Percentiles rank a stretch among this genome's conserved stretches.
Conservation (phyloP, 2,113 vertebrate species). For the Cyanoderma ruficeps region DNA sequence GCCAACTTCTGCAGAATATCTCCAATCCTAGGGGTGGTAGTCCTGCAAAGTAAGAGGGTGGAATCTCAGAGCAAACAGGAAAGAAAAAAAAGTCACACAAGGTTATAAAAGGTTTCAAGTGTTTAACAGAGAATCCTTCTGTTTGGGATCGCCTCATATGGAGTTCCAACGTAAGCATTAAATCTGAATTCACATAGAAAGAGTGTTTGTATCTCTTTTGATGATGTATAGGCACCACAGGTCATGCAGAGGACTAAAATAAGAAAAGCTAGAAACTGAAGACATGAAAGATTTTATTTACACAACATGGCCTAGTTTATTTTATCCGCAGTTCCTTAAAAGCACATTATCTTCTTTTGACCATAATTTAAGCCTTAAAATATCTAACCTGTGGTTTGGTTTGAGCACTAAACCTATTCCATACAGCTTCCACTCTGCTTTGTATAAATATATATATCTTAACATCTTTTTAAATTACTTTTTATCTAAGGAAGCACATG, state of each 20-base stretch:
- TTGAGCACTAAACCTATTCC: not conserved
- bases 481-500: not conserved
- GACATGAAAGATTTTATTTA: not conserved
- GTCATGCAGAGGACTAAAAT: not conserved
- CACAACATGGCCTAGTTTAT: not conserved
- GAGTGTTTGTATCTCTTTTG: not conserved
- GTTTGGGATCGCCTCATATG: not conserved
- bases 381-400: not conserved
- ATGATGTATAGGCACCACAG: not conserved
- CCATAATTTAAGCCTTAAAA: not conserved
- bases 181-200: not conserved
- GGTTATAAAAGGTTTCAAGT: not conserved
- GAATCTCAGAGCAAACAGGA: slow-evolving; percentile 35
- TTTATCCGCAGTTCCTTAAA: not conserved
- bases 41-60: slow-evolving; percentile 65
- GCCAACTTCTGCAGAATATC: slow-evolving; percentile 96
- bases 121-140: not conserved
- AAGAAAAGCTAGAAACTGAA: not conserved
- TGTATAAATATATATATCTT: not conserved
- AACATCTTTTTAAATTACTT: not conserved
- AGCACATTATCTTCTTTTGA: not conserved
- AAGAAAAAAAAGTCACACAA: not conserved
- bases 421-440: not conserved
- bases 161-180: not conserved
- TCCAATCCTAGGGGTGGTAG: slow-evolving; percentile 87